A percentile compares a stretch with the other conserved stretches of the same genome.
Conservation (phyloP, 2,113 vertebrate genomes). For the Carassius auratus region DNA sequence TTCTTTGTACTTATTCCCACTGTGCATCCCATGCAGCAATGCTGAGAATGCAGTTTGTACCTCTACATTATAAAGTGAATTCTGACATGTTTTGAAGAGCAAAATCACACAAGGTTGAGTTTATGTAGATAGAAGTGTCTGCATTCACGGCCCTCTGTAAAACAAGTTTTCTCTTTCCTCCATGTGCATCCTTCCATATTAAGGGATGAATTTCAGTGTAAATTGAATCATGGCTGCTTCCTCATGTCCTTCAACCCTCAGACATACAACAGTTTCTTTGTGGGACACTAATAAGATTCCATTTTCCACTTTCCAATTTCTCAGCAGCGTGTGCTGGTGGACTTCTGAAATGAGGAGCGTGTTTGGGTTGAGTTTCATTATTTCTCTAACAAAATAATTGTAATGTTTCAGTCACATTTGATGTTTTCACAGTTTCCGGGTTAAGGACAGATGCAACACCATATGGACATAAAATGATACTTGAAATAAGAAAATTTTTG, state of each 20-base stretch:
- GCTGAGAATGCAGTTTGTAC: neutral
- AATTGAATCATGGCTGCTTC: neutral
- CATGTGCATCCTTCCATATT: neutral
- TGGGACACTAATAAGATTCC: neutral
- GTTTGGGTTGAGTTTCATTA: neutral
- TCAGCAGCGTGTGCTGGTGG: too few relatives aligned
- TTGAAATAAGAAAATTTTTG: neutral
- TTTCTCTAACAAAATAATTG: neutral
- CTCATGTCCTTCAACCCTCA: slow-evolving; percentile 6
- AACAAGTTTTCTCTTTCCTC: neutral
- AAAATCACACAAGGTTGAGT: neutral
- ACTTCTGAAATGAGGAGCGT: too few relatives aligned
- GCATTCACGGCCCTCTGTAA: neutral
- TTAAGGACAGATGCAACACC: neutral
- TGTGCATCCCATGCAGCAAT: neutral
- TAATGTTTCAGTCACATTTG: neutral
- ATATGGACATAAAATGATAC: neutral
- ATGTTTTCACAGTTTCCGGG: neutral
- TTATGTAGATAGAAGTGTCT: neutral
- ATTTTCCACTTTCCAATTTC: too few relatives aligned
- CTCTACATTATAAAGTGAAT: neutral
- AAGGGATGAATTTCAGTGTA: neutral
- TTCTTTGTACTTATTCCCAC: neutral
- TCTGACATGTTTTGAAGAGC: slow-evolving; percentile 6
- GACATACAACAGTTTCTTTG: slow-evolving; percentile 23